phyloP scores from a whole-genome alignment of 2,797 vertebrate species.

The Acanthornis magna region DNA sequence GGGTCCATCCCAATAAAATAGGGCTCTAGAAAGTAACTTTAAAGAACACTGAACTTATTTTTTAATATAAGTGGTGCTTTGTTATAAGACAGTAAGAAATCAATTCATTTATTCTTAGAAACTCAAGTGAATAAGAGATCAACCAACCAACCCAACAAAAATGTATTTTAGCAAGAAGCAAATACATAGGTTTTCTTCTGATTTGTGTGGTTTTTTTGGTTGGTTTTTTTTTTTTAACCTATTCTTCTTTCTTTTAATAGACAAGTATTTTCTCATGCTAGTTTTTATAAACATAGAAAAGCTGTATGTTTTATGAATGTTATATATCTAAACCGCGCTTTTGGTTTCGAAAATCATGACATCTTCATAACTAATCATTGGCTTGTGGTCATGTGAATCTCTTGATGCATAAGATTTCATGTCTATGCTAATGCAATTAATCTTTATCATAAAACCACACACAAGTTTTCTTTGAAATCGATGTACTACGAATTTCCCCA shows the following conservation, averaged over 20 bases:
- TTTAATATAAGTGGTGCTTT: background rate
- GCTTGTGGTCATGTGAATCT: background rate
- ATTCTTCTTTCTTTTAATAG: background rate
- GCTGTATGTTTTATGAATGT: background rate
- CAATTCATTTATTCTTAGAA: background rate
- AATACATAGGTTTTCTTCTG: background rate
- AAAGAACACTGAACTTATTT: background rate
- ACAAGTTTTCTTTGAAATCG: background rate
- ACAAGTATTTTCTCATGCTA: background rate
- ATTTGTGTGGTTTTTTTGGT: background rate
- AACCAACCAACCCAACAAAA: background rate
- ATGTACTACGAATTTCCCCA: background rate
- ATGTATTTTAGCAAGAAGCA: background rate
- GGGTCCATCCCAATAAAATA: background rate
- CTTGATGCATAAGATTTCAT: background rate
- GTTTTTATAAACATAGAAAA: background rate
- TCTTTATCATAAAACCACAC: background rate
- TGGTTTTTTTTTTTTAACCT: background rate
- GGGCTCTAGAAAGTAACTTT: background rate
- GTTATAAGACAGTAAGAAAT: background rate
- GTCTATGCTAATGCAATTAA: background rate
- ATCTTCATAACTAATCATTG: background rate
- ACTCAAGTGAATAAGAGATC: background rate
- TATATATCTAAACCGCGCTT: accelerated
- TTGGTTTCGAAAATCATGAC: background rate